Conservation (phyloP, 2,113 vertebrate species). For the Pedionomus torquatus region DNA sequence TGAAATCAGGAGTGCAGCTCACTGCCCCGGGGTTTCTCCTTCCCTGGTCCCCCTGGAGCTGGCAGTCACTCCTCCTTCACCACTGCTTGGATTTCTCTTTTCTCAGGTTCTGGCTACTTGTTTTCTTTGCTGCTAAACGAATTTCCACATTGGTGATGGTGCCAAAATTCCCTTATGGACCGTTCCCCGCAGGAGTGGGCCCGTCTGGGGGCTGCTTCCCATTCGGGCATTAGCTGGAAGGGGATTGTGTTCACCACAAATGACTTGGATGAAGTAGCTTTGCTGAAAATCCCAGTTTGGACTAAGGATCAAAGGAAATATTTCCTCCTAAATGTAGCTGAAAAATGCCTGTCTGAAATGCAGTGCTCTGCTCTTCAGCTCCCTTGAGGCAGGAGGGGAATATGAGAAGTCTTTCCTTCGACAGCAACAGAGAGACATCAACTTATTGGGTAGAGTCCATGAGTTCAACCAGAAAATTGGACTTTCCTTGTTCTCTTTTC, state of each 20-base stretch:
- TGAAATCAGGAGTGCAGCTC: neutral
- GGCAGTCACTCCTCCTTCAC: neutral
- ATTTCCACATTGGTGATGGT: neutral
- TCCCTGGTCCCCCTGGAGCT: neutral
- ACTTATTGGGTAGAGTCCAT: rapidly evolving
- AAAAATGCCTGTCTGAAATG: neutral
- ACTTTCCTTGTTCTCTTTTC: neutral
- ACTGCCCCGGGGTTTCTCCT: neutral
- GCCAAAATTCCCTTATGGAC: neutral
- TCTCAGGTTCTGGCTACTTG: neutral
- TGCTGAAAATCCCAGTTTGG: neutral
- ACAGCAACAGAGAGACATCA: neutral
- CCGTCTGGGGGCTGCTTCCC: neutral
- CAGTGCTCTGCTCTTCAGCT: neutral
- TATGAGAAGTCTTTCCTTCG: neutral
- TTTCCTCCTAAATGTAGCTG: neutral
- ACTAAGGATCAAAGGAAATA: neutral
- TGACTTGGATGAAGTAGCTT: neutral
- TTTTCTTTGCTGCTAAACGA: neutral
- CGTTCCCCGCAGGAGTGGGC: rapidly evolving
- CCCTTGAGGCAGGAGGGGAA: neutral
- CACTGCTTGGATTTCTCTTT: neutral
- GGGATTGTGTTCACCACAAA: neutral
- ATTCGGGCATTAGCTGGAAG: neutral
- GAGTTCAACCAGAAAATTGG: neutral